Conservation (phyloP, 2,888 invertebrate species). For the Drosophila demipolita region DNA sequence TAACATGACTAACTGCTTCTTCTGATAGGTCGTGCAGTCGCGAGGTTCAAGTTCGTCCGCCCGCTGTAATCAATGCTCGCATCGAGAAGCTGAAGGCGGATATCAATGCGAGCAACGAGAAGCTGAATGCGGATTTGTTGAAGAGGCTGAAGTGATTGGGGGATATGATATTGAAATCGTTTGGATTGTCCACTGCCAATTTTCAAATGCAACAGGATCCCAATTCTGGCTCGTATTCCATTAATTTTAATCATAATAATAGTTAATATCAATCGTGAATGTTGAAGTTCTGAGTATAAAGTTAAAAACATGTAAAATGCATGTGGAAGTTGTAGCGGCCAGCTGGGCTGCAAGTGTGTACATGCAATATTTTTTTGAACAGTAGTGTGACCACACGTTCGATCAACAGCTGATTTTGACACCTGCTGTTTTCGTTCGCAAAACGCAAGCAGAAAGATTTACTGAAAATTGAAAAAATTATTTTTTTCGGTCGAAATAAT, state of each 20-base stretch:
- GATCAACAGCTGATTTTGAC: slow-evolving; percentile 67
- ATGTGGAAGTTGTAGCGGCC: slow-evolving; percentile 4
- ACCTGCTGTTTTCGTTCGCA: slow-evolving; percentile 48
- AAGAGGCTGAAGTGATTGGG: slow-evolving; percentile 97
- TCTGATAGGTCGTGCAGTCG: slow-evolving; percentile 84
- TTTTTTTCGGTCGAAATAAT: slow-evolving; percentile 26
- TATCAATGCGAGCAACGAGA: too few relatives aligned
- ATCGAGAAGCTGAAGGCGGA: slow-evolving; percentile 97
- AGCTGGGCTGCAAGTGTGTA: slow-evolving; percentile 41
- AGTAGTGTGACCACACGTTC: slow-evolving; percentile 36
- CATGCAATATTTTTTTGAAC: neutral
- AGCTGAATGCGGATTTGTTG: slow-evolving; percentile 88
- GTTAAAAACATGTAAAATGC: slow-evolving; percentile 5
- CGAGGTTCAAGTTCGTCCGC: slow-evolving; percentile 89
- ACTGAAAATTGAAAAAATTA: slow-evolving; percentile 40
- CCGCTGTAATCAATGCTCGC: slow-evolving; percentile 92
- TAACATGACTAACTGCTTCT: neutral
- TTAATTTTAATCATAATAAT: slow-evolving; percentile 89
- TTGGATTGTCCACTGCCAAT: slow-evolving; percentile 97
- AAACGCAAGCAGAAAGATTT: slow-evolving; percentile 49
- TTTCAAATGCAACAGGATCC: slow-evolving; percentile 96
- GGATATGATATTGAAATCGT: slow-evolving; percentile 96
- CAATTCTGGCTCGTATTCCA: slow-evolving; percentile 94
- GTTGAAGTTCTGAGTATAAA: slow-evolving; percentile 30
- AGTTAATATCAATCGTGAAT: slow-evolving; percentile 54